Evolutionary conservation across 1,140 invertebrate genomes (phyloP).

Genomic region (Brachionus sp.): DNA sequence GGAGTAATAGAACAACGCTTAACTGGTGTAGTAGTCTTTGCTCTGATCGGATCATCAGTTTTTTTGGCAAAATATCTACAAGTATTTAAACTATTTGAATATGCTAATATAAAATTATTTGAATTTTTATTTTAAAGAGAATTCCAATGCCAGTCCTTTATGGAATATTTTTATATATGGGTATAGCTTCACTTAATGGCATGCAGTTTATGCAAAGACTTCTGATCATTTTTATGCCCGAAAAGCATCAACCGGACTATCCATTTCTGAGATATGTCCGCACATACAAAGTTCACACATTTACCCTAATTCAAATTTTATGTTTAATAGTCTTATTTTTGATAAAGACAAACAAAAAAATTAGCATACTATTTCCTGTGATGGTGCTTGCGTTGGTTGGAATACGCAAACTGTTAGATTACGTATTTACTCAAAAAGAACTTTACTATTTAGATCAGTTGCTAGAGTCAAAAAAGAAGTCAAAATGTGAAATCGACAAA

Average conservation of each 20-base stretch:
- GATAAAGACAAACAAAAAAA: slow-evolving; percentile 88
- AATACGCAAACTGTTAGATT: slow-evolving; percentile 20
- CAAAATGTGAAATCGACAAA: not conserved
- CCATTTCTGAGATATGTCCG: slow-evolving; percentile 88
- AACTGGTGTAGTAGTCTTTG: slow-evolving; percentile 84
- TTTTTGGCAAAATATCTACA: slow-evolving; percentile 34
- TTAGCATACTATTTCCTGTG: slow-evolving; percentile 91
- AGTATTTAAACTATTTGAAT: not conserved
- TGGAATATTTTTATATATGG: slow-evolving; percentile 98
- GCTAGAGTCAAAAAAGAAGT: not conserved
- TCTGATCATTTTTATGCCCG: slow-evolving; percentile 92
- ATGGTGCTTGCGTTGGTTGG: slow-evolving; percentile 66
- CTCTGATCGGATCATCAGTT: slow-evolving; percentile 64
- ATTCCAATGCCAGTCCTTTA: slow-evolving; percentile 88
- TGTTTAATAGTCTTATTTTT: slow-evolving; percentile 88
- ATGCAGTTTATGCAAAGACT: slow-evolving; percentile 82
- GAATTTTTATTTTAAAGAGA: slow-evolving; percentile 52
- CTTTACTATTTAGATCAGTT: slow-evolving; percentile 29
- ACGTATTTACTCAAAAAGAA: slow-evolving; percentile 35
- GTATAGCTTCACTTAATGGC: slow-evolving; percentile 88
- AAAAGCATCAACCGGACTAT: slow-evolving; percentile 96
- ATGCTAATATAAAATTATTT: not conserved
- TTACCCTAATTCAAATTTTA: slow-evolving; percentile 84
- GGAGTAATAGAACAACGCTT: slow-evolving; percentile 93
- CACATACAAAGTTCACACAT: slow-evolving; percentile 84